These are phyloP conservation scores for Halcyon leucocephala DNA, from an alignment of 2,797 vertebrate species.

Conservation along the genomic window DNA sequence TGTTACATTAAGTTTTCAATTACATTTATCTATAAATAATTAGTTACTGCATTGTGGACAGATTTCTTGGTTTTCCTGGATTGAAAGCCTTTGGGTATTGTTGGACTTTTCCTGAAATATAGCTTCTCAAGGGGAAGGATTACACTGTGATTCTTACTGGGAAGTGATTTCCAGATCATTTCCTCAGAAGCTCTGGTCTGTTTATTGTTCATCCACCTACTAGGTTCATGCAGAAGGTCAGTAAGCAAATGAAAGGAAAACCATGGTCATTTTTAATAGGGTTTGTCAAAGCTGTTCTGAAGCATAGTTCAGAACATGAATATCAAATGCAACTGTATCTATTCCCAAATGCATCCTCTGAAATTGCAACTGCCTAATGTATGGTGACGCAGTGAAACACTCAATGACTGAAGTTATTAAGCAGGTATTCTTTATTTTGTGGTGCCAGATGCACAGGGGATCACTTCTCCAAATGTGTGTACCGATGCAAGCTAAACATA, in stretches of 20 bases:
- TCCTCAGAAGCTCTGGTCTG: not conserved
- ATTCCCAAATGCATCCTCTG: not conserved
- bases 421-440: no score
- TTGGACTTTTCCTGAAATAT: not conserved
- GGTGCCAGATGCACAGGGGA: no score
- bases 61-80: not conserved
- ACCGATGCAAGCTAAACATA: no score
- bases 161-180: not conserved
- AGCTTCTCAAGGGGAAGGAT: not conserved
- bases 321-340: not conserved
- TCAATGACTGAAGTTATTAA: no score
- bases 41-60: accelerated
- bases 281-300: not conserved
- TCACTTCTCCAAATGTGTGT: no score
- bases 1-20: not conserved
- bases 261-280: not conserved
- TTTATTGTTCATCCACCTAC: not conserved
- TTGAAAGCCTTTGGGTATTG: not conserved
- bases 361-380: no score
- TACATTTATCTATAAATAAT: accelerated
- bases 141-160: not conserved
- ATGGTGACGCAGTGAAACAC: no score
- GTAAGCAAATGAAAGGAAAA: not conserved
- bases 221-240: not conserved
- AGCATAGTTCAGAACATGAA: not conserved